These are phyloP conservation scores for Fulmarus glacialis DNA, from an alignment of 2,113 vertebrate species.

Conservation along the genomic window DNA sequence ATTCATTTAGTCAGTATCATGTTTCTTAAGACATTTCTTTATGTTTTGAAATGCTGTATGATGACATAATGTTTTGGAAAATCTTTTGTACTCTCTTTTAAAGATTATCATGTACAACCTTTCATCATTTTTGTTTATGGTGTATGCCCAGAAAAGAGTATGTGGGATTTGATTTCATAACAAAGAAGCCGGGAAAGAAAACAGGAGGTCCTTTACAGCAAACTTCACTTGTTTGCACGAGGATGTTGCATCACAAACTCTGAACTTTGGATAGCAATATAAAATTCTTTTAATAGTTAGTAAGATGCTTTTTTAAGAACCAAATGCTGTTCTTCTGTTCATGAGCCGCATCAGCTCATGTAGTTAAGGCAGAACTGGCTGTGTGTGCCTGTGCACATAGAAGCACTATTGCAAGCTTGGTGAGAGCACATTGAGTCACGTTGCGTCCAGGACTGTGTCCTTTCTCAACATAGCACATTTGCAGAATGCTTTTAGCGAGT, in stretches of 20 bases:
- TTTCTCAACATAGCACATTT: rapidly evolving
- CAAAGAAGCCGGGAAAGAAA: neutral
- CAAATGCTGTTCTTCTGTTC: neutral
- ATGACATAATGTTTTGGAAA: constrained; percentile 1
- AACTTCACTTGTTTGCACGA: neutral
- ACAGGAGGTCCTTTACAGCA: neutral
- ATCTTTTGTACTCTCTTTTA: neutral
- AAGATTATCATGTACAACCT: neutral
- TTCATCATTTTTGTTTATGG: neutral
- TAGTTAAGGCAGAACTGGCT: neutral
- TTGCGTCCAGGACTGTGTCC: rapidly evolving
- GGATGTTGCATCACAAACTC: neutral
- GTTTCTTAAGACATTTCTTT: neutral
- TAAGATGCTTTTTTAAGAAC: neutral
- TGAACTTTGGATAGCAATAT: neutral
- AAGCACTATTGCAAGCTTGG: too few relatives aligned
- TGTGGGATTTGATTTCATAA: neutral
- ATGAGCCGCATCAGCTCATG: neutral
- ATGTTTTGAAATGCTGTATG: neutral
- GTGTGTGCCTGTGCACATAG: neutral
- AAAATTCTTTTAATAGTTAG: neutral
- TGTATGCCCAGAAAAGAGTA: neutral
- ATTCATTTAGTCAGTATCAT: neutral
- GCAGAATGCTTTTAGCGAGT: neutral
- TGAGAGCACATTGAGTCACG: rapidly evolving